Evolutionary conservation across 2,888 invertebrate species (phyloP).

Genomic region (Microctonus brassicae): DNA sequence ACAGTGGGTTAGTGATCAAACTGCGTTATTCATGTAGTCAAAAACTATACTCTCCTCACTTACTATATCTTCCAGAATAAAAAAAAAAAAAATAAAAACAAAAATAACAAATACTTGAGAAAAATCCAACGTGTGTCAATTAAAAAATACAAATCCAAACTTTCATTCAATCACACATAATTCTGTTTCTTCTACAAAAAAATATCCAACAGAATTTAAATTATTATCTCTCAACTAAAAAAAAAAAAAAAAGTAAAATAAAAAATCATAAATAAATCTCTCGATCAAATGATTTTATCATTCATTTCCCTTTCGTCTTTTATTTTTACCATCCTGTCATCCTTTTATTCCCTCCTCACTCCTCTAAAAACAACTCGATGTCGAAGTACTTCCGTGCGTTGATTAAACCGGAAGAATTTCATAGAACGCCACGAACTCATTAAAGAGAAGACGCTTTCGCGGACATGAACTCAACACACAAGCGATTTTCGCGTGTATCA

Average conservation of each 20-base stretch:
- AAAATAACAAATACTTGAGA: not conserved
- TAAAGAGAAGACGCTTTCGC: conserved; percentile 23
- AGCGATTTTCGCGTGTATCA: not conserved
- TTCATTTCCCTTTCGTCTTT: not conserved
- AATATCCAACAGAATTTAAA: too few relatives aligned
- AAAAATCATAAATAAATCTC: not conserved
- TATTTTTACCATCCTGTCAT: not conserved
- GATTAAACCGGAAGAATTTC: conserved; percentile 33
- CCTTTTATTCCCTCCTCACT: not conserved
- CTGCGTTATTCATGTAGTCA: not conserved
- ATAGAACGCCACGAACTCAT: not conserved
- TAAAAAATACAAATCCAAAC: not conserved
- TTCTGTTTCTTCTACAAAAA: too few relatives aligned
- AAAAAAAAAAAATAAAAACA: not conserved
- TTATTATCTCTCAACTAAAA: not conserved
- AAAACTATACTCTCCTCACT: not conserved
- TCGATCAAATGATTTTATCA: not conserved
- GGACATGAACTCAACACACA: conserved; percentile 16
- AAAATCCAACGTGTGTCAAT: not conserved
- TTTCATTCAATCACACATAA: not conserved
- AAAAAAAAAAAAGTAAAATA: not conserved
- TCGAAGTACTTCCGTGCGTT: conserved; percentile 26
- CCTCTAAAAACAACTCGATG: conserved; percentile 4
- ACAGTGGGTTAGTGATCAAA: conserved; percentile 9
- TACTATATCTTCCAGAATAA: not conserved